phyloP scores from a whole-genome alignment of 2,888 invertebrate species.

The Drosophila lutescens region DNA sequence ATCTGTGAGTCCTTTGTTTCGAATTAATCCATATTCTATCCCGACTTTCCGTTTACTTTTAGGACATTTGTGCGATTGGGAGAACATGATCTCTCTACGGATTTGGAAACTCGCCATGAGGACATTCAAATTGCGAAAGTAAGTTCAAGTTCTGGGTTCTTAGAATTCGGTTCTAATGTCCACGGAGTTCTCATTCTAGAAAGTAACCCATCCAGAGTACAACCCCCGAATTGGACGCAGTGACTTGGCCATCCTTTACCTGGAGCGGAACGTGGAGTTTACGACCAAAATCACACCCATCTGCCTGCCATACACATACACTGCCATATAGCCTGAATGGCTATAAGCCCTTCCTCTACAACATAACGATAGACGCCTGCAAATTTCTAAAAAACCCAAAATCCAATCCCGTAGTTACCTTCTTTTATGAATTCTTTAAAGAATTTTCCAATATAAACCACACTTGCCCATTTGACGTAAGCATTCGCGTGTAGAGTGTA shows the following conservation, averaged over 20 bases:
- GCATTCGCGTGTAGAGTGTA: no score
- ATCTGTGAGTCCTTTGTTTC: conserved; percentile 72
- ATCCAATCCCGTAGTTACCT: no score
- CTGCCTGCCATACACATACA: no score
- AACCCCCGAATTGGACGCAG: conserved; percentile 86
- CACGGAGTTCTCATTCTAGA: conserved; percentile 47
- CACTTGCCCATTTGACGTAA: no score
- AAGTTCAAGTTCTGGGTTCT: no score
- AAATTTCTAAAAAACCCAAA: no score
- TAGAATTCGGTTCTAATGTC: neutral
- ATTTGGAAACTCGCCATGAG: conserved; percentile 86
- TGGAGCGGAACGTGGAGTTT: conserved; percentile 86
- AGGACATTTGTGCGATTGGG: conserved; percentile 88
- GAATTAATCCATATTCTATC: neutral
- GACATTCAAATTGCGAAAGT: conserved; percentile 86
- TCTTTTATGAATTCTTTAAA: no score
- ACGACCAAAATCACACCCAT: conserved; percentile 88
- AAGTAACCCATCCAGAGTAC: conserved; percentile 73
- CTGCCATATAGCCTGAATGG: no score
- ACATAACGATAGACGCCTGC: no score
- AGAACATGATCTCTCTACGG: conserved; percentile 89
- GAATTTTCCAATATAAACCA: no score
- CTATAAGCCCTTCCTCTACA: no score
- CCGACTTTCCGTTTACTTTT: neutral
- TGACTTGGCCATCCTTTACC: conserved; percentile 91